Evolutionary conservation across 23 tunicate species (phyloP), one percentile per base, ranked within the genome.

Genomic region (Halocynthia aurantium): DNA sequence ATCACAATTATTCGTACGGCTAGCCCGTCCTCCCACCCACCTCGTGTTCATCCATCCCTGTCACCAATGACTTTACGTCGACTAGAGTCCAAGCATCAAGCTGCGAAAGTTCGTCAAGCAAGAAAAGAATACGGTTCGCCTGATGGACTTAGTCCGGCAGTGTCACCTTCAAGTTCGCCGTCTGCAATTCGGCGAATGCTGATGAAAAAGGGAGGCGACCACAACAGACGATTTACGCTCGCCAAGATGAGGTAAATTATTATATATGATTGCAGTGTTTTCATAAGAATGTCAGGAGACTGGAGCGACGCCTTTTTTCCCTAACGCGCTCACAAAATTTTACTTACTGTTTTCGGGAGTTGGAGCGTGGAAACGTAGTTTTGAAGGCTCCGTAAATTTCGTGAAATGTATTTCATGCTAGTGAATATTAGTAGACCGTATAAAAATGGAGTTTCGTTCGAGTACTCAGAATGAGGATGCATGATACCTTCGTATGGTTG

Each of bases 51-150:
- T 8, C 87, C 86, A 15, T 80, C 81, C 18, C 75, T 89, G 6
- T 89, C 96, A n/a, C 96, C 96, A 5, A 75, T 80, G 68, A 89
- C 96, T 12, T 74, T 89, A 10, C 77, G 96, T 61, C 69, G 96
- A 21, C 53, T 89, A 75, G 96, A 89, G 56, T 76, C 76, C 5
- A 79, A 84, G 76, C 96, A 89, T 69, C 88, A 79, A 70, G 88
- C 82, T 6, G 96, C 88, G 49, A 89, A 89, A 61, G 7, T 84
- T 31, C 78, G 77, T 68, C 96, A 89, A 61, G 85, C 76, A 50
- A 63, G 56, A 40, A 64, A 58, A 52, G 71, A 51, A 60, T 71
- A 61, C 20, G 61, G 75, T 20, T 44, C 86, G 15, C 88, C 96
- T 11, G 85, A 84, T 19, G 83, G 81, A 20, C 13, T 52, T 5